A percentile compares a stretch with the other conserved stretches of the same genome.
Evolutionary conservation across 2,888 invertebrate species (phyloP).

Genomic region (Catocala fraxini): DNA sequence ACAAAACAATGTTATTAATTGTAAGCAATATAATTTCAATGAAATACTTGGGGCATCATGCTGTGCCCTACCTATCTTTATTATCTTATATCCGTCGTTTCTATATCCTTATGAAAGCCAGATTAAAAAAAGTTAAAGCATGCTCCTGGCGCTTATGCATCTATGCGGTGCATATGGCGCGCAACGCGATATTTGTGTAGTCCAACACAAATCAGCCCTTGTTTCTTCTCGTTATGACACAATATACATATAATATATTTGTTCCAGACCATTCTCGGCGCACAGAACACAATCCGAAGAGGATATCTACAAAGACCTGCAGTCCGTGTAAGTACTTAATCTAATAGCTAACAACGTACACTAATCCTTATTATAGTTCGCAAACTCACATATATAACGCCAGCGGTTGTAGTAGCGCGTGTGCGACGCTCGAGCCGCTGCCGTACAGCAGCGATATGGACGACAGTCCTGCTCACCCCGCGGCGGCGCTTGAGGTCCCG

Average conservation of each 20-base stretch:
- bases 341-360: background rate
- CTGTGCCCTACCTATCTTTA: too few species aligned
- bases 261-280: slow-evolving; percentile 93
- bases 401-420: slow-evolving; percentile 67
- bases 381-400: slow-evolving; percentile 25
- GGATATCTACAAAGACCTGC: slow-evolving; percentile 94
- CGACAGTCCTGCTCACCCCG: slow-evolving; percentile 55
- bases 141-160: too few species aligned
- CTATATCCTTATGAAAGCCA: too few species aligned
- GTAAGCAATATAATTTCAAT: too few species aligned
- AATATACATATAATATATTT: background rate
- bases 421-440: slow-evolving; percentile 65
- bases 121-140: too few species aligned
- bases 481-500: slow-evolving; percentile 77
- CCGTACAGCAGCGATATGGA: slow-evolving; percentile 59
- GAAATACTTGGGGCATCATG: too few species aligned
- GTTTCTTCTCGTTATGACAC: too few species aligned
- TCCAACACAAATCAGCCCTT: too few species aligned
- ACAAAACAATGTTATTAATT: too few species aligned
- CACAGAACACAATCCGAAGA: slow-evolving; percentile 93
- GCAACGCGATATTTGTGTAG: too few species aligned
- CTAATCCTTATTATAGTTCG: slow-evolving; percentile 13
- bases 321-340: slow-evolving; percentile 90
- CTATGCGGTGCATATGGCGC: too few species aligned
- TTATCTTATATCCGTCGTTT: too few species aligned